Percentiles rank a stretch among this genome's conserved stretches.
Evolutionary conservation across 2,113 vertebrate species (phyloP).

Genomic region (Gobio gobio): DNA sequence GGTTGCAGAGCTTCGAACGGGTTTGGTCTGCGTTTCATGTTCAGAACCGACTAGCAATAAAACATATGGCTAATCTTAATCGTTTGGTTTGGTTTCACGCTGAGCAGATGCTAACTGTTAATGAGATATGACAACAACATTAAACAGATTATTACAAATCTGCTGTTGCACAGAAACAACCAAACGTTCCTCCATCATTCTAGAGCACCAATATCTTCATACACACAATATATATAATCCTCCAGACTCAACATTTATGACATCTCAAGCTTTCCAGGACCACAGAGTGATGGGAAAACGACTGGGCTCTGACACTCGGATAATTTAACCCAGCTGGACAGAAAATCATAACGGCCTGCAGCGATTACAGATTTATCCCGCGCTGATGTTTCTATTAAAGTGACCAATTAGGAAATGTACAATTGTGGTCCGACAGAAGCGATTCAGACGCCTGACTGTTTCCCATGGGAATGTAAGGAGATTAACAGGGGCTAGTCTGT

Average conservation of each 20-base stretch:
- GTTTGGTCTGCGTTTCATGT: background rate
- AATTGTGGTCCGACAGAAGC: background rate
- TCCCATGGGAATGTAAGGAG: background rate
- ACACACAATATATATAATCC: background rate
- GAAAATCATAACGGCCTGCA: too few relatives aligned
- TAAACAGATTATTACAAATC: background rate
- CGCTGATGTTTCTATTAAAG: background rate
- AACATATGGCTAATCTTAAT: slow-evolving; percentile 8
- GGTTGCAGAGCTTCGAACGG: background rate
- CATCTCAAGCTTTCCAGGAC: background rate
- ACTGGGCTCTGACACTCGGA: background rate
- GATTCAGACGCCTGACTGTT: background rate
- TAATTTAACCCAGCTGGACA: too few relatives aligned
- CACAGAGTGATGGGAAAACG: background rate
- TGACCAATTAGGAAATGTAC: background rate
- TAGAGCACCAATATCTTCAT: background rate
- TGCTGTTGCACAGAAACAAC: background rate
- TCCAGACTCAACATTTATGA: background rate
- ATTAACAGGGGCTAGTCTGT: background rate
- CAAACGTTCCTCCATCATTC: background rate
- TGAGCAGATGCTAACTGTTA: background rate
- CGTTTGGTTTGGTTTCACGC: background rate
- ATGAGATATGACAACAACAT: background rate
- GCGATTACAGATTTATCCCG: background rate
- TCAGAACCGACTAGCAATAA: background rate